These are phyloP conservation scores for Pseudomyrmex concolor DNA, from an alignment of 1,140 invertebrate genomes.

Conservation along the genomic window DNA sequence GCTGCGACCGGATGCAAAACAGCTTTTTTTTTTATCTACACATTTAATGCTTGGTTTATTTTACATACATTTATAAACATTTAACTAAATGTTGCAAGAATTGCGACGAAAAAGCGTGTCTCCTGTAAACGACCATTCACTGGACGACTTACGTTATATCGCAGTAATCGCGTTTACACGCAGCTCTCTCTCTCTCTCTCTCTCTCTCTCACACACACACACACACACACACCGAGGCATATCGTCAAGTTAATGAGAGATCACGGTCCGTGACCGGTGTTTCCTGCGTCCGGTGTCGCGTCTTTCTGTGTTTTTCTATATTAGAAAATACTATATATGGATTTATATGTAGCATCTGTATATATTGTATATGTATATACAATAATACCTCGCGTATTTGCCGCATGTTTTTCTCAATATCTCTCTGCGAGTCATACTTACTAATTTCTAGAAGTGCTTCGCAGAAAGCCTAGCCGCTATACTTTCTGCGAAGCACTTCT, in stretches of 20 bases:
- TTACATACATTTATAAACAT: neutral
- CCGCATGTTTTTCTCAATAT: too few relatives aligned
- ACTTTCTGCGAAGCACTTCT: too few relatives aligned
- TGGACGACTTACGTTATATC: slow-evolving; percentile 35
- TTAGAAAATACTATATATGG: slow-evolving; percentile 19
- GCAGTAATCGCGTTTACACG: slow-evolving; percentile 42
- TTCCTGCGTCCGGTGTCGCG: slow-evolving; percentile 76
- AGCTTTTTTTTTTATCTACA: neutral
- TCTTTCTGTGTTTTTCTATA: slow-evolving; percentile 34
- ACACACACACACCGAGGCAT: slow-evolving; percentile 8
- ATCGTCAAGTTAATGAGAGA: slow-evolving; percentile 61
- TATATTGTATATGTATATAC: too few relatives aligned
- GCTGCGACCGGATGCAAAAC: neutral
- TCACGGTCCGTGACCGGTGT: slow-evolving; percentile 74
- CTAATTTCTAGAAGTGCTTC: too few relatives aligned
- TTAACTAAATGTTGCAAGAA: neutral
- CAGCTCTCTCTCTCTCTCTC: slow-evolving; percentile 18
- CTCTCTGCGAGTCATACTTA: too few relatives aligned
- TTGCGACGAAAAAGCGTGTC: neutral
- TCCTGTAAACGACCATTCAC: neutral
- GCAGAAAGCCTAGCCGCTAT: too few relatives aligned
- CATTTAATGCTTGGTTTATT: too few relatives aligned
- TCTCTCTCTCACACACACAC: too few relatives aligned
- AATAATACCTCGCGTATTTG: too few relatives aligned
- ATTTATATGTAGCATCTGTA: neutral